phyloP scores from a whole-genome alignment of 2,888 invertebrate genomes.

The Keiferia lycopersicella region DNA sequence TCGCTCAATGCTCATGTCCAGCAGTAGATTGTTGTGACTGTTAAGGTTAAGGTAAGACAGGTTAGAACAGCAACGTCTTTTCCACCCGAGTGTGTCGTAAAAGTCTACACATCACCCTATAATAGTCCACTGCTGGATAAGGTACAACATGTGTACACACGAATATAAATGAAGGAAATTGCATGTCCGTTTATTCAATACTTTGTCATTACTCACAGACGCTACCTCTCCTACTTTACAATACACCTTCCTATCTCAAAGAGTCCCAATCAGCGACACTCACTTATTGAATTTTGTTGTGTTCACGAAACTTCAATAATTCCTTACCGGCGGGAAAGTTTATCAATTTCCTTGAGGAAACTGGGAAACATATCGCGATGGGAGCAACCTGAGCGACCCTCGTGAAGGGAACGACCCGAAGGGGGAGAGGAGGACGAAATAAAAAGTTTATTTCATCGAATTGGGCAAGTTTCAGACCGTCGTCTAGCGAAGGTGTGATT shows the following conservation, averaged over 20 bases:
- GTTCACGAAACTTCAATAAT: slow-evolving; percentile 75
- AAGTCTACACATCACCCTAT: too few species aligned
- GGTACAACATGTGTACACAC: too few species aligned
- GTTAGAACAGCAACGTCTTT: too few species aligned
- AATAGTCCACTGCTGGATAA: too few species aligned
- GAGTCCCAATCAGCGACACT: slow-evolving; percentile 74
- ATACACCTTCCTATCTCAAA: not conserved
- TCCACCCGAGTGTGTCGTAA: too few species aligned
- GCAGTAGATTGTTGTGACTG: too few species aligned
- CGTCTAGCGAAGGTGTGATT: not conserved
- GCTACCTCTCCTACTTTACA: not conserved
- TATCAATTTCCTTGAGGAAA: slow-evolving; percentile 75
- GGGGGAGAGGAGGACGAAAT: too few species aligned
- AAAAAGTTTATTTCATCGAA: slow-evolving; percentile 17
- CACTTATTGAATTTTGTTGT: slow-evolving; percentile 80
- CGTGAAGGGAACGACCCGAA: slow-evolving; percentile 30
- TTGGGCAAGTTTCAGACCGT: slow-evolving; percentile 26
- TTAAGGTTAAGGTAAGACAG: too few species aligned
- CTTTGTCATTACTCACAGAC: not conserved
- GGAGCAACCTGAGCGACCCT: slow-evolving; percentile 22
- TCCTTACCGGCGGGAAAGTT: slow-evolving; percentile 63
- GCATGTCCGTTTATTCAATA: too few species aligned
- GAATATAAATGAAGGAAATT: too few species aligned
- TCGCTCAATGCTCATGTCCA: too few species aligned
- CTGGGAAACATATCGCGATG: slow-evolving; percentile 64